These are phyloP conservation scores for Chamaetylas fuelleborni DNA, from an alignment of 2,113 vertebrate genomes.

Conservation along the genomic window DNA sequence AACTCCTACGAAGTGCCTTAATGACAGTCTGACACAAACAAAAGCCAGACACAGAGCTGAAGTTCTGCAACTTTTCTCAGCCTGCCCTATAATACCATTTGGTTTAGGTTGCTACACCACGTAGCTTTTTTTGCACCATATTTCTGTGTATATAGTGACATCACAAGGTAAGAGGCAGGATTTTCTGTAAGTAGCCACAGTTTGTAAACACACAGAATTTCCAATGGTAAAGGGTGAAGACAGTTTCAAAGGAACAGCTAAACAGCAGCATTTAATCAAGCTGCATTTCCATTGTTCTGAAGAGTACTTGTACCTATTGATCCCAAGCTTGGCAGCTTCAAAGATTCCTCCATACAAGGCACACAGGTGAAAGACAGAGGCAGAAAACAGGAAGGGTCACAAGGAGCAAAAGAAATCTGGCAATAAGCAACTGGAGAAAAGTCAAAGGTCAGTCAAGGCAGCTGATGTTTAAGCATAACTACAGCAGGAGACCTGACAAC, in stretches of 20 bases:
- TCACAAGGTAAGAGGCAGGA: neutral
- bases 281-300: neutral
- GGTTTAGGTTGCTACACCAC: neutral
- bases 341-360: neutral
- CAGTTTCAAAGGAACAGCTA: constrained; percentile 39
- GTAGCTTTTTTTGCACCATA: neutral
- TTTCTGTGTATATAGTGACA: neutral
- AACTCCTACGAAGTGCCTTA: fast-evolving
- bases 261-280: constrained; percentile 54
- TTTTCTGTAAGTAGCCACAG: neutral
- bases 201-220: neutral
- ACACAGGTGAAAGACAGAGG: constrained; percentile 76
- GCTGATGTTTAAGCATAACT: constrained; percentile 77
- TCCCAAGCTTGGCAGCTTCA: constrained; percentile 46
- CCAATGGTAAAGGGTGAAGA: neutral
- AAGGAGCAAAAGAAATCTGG: constrained; percentile 65
- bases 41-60: neutral
- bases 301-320: constrained; percentile 62
- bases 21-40: neutral
- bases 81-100: neutral
- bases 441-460: constrained; percentile 70
- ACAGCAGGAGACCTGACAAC: constrained; percentile 48
- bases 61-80: neutral
- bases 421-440: constrained; percentile 62
- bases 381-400: constrained; percentile 55